phyloP scores from a whole-genome alignment of 2,113 vertebrate species.

The Perccottus glenii region DNA sequence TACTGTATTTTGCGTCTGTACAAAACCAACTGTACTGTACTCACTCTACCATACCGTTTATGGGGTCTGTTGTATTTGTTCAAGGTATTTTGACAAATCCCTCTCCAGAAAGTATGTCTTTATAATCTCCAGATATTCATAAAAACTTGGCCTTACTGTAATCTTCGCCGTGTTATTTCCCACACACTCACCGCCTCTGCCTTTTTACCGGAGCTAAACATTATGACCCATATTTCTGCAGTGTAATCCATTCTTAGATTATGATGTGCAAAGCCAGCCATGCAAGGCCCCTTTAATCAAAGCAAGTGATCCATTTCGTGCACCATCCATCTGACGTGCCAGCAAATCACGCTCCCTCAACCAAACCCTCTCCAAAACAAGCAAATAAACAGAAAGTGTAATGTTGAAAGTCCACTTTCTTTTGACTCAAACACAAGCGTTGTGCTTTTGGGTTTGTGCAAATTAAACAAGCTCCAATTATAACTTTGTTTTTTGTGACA shows the following conservation, averaged over 20 bases:
- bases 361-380: conserved; percentile 27
- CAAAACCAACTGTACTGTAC: too few relatives aligned
- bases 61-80: background rate
- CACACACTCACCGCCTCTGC: conserved; percentile 27
- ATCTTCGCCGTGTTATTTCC: conserved; percentile 20
- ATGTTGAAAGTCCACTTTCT: conserved; percentile 23
- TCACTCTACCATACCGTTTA: too few relatives aligned
- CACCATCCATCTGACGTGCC: conserved; percentile 61
- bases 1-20: too few relatives aligned
- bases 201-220: conserved; percentile 62
- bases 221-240: conserved; percentile 73
- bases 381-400: conserved; percentile 43
- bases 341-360: conserved; percentile 62
- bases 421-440: conserved; percentile 19
- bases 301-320: conserved; percentile 72
- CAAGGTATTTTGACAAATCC: too few relatives aligned
- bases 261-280: conserved; percentile 71
- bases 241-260: conserved; percentile 74
- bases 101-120: background rate
- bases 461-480: background rate
- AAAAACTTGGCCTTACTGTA: conserved; percentile 1
- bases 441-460: background rate
- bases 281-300: conserved; percentile 71
- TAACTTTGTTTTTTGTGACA: background rate
- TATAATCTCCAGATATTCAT: background rate